A percentile compares a stretch with the other conserved stretches of the same genome.
These are phyloP conservation scores for Malurus splendens DNA, from an alignment of 2,797 vertebrate genomes.

Conservation along the genomic window DNA sequence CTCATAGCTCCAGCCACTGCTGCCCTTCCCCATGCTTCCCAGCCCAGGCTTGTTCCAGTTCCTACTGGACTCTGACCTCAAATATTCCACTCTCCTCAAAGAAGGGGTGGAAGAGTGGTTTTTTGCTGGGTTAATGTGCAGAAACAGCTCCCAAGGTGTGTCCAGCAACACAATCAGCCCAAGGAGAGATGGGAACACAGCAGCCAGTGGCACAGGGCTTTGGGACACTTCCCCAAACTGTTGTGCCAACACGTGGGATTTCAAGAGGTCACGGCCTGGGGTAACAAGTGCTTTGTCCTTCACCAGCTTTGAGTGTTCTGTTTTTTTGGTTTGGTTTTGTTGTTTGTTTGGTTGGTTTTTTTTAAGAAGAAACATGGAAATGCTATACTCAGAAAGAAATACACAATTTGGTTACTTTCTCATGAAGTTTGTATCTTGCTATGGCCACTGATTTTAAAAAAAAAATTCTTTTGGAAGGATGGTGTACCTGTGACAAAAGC, in stretches of 20 bases:
- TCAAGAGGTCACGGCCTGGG: background rate
- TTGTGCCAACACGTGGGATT: rapidly evolving
- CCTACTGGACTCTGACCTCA: background rate
- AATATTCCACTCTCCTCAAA: background rate
- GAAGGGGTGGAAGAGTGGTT: background rate
- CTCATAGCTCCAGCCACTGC: background rate
- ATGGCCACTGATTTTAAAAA: rapidly evolving
- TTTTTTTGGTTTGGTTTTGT: background rate
- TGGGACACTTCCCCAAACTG: background rate
- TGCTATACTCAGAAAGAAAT: background rate
- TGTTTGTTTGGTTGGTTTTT: background rate
- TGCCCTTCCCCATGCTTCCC: background rate
- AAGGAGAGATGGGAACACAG: background rate
- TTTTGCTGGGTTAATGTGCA: background rate
- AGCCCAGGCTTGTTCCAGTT: background rate
- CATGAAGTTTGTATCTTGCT: background rate
- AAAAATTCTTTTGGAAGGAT: background rate
- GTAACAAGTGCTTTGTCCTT: background rate
- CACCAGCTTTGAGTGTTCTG: background rate
- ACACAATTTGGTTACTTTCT: background rate
- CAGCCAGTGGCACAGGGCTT: rapidly evolving
- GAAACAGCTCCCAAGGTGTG: background rate
- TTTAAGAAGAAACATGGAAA: background rate
- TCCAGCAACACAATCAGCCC: background rate
- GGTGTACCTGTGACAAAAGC: background rate